phyloP scores from a whole-genome alignment of 2,113 vertebrate genomes.

The Corydoras sp. region DNA sequence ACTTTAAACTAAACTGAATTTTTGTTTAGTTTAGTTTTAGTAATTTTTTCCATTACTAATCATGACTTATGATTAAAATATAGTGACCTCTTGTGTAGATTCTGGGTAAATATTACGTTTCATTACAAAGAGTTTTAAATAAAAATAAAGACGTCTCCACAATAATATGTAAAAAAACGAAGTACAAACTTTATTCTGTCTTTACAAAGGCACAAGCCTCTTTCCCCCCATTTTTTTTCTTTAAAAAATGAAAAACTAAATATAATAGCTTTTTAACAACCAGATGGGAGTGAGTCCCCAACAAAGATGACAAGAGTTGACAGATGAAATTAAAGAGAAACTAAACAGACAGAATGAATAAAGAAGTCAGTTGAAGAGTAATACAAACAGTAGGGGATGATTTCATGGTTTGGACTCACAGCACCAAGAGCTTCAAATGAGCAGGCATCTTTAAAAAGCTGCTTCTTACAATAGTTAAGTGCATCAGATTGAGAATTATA shows the following conservation, averaged over 20 bases:
- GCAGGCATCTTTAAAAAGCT: conserved; percentile 46
- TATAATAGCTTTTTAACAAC: conserved; percentile 88
- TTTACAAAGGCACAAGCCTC: conserved; percentile 98
- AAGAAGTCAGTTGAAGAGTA: too few relatives aligned
- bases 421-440: conserved; percentile 59
- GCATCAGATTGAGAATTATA: conserved; percentile 59
- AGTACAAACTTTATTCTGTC: conserved; percentile 99
- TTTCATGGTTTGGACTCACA: conserved; percentile 52
- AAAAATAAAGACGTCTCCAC: conserved; percentile 16
- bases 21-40: too few relatives aligned
- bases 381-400: too few relatives aligned
- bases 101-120: too few relatives aligned
- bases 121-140: too few relatives aligned
- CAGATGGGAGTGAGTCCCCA: conserved; percentile 69
- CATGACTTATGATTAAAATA: too few relatives aligned
- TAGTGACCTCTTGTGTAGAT: too few relatives aligned
- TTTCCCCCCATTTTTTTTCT: conserved; percentile 73
- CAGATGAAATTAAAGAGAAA: too few relatives aligned
- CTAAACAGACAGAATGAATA: background rate
- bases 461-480: conserved; percentile 63
- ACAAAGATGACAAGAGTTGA: conserved; percentile 20
- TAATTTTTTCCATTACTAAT: too few relatives aligned
- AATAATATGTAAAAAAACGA: conserved; percentile 62
- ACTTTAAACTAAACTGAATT: too few relatives aligned
- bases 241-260: conserved; percentile 75